Evolutionary conservation across 2,113 vertebrate genomes (phyloP).

Genomic region (Apodemus speciosus): DNA sequence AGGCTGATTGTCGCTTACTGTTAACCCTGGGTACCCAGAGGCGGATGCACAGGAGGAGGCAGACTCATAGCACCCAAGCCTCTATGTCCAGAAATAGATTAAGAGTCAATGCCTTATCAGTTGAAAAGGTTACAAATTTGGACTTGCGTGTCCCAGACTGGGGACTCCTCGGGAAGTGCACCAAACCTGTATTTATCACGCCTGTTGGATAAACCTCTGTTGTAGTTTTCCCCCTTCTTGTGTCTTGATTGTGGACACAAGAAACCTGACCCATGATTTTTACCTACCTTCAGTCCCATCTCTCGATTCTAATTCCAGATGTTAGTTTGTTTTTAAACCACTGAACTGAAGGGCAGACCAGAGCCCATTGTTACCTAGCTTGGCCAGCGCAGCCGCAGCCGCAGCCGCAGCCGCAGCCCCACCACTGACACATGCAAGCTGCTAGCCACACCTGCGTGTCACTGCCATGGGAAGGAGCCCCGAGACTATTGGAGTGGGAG

Average conservation of each 20-base stretch:
- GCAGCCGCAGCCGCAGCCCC: conserved; percentile 68
- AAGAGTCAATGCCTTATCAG: background rate
- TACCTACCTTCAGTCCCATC: conserved; percentile 68
- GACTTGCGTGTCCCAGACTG: background rate
- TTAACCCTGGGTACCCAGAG: background rate
- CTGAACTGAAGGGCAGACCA: conserved; percentile 73
- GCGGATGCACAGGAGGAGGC: background rate
- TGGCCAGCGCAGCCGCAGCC: conserved; percentile 74
- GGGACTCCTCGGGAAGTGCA: background rate
- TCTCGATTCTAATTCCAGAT: conserved; percentile 62
- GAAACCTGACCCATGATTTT: conserved; percentile 66
- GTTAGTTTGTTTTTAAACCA: conserved; percentile 68
- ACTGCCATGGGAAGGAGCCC: conserved; percentile 83
- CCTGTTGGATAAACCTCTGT: background rate
- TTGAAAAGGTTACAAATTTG: background rate
- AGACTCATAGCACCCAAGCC: too few relatives aligned
- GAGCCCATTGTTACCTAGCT: conserved; percentile 72
- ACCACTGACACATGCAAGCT: conserved; percentile 81
- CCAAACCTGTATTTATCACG: background rate
- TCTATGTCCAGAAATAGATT: background rate
- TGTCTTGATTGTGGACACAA: conserved; percentile 71
- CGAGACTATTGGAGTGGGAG: conserved; percentile 85
- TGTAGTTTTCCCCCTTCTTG: conserved; percentile 58
- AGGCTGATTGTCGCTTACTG: too few relatives aligned
- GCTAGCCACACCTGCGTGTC: conserved; percentile 86